Percentiles rank a stretch among this genome's conserved stretches.
These are phyloP conservation scores for Plusia festucae DNA, from an alignment of 2,888 invertebrate species.

Conservation along the genomic window DNA sequence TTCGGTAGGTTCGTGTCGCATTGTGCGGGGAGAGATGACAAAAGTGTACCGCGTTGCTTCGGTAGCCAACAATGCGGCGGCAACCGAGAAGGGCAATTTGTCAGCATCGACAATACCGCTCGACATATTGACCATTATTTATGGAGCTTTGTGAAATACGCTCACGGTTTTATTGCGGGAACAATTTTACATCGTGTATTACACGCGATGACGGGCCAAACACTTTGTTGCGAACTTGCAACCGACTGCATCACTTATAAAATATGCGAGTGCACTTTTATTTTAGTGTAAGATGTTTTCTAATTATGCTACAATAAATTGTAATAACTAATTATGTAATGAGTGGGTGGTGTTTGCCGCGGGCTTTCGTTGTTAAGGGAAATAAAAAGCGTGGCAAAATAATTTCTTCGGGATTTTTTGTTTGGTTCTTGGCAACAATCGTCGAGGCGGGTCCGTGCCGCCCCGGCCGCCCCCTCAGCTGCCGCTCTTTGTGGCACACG, in stretches of 20 bases:
- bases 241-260: slow-evolving; percentile 55
- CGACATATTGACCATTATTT: slow-evolving; percentile 89
- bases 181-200: slow-evolving; percentile 84
- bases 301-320: slow-evolving; percentile 36
- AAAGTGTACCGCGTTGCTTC: slow-evolving; percentile 75
- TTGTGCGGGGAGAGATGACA: slow-evolving; percentile 78
- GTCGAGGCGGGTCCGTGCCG: slow-evolving; percentile 76
- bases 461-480: slow-evolving; percentile 75
- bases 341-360: slow-evolving; percentile 34
- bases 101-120: slow-evolving; percentile 86
- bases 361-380: slow-evolving; percentile 34
- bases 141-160: slow-evolving; percentile 85
- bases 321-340: slow-evolving; percentile 51
- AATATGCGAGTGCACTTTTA: slow-evolving; percentile 37
- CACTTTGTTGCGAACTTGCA: slow-evolving; percentile 81
- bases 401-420: slow-evolving; percentile 59
- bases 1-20: slow-evolving; percentile 73
- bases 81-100: slow-evolving; percentile 86
- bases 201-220: slow-evolving; percentile 79
- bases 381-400: slow-evolving; percentile 64
- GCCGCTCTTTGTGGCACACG: slow-evolving; percentile 63
- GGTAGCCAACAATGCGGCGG: slow-evolving; percentile 85
- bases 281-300: slow-evolving; percentile 22
- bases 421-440: slow-evolving; percentile 67
- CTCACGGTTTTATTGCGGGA: slow-evolving; percentile 85